Evolutionary conservation across 2,797 vertebrate genomes (phyloP), one percentile per base, ranked within the genome.

Genomic region (Coracias cyanogaster): DNA sequence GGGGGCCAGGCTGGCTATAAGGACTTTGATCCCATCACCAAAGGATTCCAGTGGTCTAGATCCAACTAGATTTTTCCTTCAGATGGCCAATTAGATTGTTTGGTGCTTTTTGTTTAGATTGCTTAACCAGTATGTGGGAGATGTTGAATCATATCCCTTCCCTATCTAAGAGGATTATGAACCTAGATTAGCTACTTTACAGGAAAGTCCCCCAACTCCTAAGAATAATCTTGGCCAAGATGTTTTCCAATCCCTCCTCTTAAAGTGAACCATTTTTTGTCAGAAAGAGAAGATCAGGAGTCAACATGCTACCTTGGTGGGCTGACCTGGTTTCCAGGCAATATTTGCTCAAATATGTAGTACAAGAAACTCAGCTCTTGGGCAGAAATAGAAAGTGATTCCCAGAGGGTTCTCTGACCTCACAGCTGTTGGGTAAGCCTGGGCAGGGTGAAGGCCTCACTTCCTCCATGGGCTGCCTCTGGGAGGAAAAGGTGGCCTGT

Each of bases 121-220:
- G 21, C 93, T 93, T 35, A 96, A 71, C 49, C 76, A 91, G 93
- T 93, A 95, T 93, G 94, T 95, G 88, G 81, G 93, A 89, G 55
- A 58, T 82, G 62, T 83, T 97, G 91, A 95, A 93, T 94, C 93
- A 94, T 84, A 92, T 89, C 82, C 62, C 93, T 94, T 95, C 86
- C 11, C 54, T 90, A 55, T 93, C 60, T 84, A 70, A 96, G 82
- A 6, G 51, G 43, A 78, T 93, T 84, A 79, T 79, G 46, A 90
- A 17, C 17, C 41, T 17, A 90, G 48, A 64, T 95, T 96, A 90
- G 16, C 45, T 86, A 6, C 80, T 83, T 92, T 72, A 90, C 86
- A 90, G 92, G 62, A 93, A 95, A 86, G 54, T 89, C 80, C 57
- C 29, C 52, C 69, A 78, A 21, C 18, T 72, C 88, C 69, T 64